These are phyloP conservation scores for Diarsia brunnea DNA, from an alignment of 2,888 invertebrate genomes.

Conservation along the genomic window DNA sequence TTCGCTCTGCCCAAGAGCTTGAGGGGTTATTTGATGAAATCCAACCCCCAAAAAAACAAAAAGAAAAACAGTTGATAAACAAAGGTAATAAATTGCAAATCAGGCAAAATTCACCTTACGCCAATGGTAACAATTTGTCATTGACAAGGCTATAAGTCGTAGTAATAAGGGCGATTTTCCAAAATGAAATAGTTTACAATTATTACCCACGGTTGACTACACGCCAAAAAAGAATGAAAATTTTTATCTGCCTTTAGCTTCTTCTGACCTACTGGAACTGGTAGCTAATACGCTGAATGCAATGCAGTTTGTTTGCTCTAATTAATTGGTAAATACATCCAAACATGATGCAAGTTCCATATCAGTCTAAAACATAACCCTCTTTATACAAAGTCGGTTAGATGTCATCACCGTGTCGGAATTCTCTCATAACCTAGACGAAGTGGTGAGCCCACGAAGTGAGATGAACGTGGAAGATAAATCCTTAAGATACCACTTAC, in stretches of 20 bases:
- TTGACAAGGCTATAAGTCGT: background rate
- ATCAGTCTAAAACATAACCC: constrained; percentile 22
- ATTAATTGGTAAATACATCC: too few relatives aligned
- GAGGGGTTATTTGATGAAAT: too few relatives aligned
- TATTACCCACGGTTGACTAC: background rate
- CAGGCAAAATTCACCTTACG: too few relatives aligned
- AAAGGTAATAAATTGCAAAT: too few relatives aligned
- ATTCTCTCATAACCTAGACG: constrained; percentile 78
- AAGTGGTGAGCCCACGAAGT: constrained; percentile 79
- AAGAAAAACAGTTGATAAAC: too few relatives aligned
- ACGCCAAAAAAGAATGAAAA: background rate
- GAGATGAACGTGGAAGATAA: constrained; percentile 89
- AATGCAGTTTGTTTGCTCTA: background rate
- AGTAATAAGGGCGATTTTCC: background rate
- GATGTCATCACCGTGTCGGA: constrained; percentile 66
- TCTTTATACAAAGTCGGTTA: constrained; percentile 42
- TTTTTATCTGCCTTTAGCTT: background rate
- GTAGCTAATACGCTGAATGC: too few relatives aligned
- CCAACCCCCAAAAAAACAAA: too few relatives aligned
- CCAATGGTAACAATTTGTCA: background rate
- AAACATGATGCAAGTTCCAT: background rate
- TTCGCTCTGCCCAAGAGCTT: too few relatives aligned
- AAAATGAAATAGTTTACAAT: background rate
- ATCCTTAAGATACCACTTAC: constrained; percentile 83
- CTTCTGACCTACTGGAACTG: too few relatives aligned